These are phyloP conservation scores for Taurulus bubalis DNA, from an alignment of 2,113 vertebrate genomes.

Conservation along the genomic window DNA sequence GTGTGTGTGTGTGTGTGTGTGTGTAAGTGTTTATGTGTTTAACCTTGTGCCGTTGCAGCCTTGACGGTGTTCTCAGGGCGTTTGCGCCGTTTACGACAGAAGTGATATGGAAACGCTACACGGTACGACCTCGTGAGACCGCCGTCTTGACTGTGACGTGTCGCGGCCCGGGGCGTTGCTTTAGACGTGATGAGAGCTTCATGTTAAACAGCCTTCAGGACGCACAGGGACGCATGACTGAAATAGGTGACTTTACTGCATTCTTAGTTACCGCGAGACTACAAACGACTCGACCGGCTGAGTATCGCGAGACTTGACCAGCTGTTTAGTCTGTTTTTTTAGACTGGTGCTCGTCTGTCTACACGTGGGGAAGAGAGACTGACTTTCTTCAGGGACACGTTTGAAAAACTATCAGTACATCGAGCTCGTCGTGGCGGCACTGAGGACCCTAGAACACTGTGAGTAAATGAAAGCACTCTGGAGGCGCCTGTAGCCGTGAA, in stretches of 20 bases:
- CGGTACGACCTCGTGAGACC: neutral
- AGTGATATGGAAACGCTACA: neutral
- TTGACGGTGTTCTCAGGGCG: neutral
- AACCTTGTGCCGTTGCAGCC: neutral
- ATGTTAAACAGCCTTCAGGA: neutral
- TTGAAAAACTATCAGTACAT: constrained; percentile 43
- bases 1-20: neutral
- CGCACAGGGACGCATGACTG: neutral
- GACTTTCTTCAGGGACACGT: constrained; percentile 62
- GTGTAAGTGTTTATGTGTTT: neutral
- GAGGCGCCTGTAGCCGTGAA: neutral
- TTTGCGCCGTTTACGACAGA: neutral
- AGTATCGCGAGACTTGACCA: constrained; percentile 83
- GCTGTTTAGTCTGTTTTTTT: constrained; percentile 81
- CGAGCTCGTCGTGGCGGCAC: constrained; percentile 75
- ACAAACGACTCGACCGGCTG: neutral
- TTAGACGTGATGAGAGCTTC: neutral
- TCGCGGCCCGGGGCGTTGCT: neutral
- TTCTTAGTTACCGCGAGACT: constrained; percentile 54
- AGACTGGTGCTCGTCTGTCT: constrained; percentile 75
- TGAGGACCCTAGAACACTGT: constrained; percentile 72
- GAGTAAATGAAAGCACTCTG: constrained; percentile 57
- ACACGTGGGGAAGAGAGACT: constrained; percentile 84
- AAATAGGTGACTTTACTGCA: constrained; percentile 22
- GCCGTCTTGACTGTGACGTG: no score